A percentile compares a stretch with the other conserved stretches of the same genome.
phyloP scores from a whole-genome alignment of 1,140 invertebrate species.

The Lordiphosa clarofinis region DNA sequence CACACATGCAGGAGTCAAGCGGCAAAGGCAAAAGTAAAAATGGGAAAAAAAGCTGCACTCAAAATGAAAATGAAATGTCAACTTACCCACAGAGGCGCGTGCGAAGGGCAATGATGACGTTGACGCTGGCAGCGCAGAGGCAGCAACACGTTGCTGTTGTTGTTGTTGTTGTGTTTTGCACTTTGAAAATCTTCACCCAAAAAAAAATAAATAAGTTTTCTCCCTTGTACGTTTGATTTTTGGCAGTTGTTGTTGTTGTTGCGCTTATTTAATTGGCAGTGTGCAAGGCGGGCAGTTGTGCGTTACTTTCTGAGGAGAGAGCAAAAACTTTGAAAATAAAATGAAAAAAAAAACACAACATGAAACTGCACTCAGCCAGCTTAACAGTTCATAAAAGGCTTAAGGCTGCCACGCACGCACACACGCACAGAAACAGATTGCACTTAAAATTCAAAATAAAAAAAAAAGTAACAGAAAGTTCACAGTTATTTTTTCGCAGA shows the following conservation, averaged over 20 bases:
- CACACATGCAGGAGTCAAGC: constrained; percentile 15
- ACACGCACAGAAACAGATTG: no score
- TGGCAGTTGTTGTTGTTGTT: constrained; percentile 7
- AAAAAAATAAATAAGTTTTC: constrained; percentile 10
- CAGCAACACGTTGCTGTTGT: constrained; percentile 43
- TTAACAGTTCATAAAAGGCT: neutral
- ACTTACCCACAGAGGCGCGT: constrained; percentile 59
- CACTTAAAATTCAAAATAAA: neutral
- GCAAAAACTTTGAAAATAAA: no score
- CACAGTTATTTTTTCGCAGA: no score
- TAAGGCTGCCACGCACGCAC: no score
- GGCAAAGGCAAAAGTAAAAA: constrained; percentile 20
- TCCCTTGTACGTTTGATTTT: neutral
- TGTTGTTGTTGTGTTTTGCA: constrained; percentile 9
- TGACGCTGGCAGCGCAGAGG: constrained; percentile 22
- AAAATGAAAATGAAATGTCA: constrained; percentile 66
- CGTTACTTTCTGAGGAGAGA: constrained; percentile 8
- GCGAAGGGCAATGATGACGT: constrained; percentile 46
- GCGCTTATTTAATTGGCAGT: constrained; percentile 7
- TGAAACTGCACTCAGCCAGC: neutral
- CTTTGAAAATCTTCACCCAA: constrained; percentile 5
- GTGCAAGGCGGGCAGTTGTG: no score
- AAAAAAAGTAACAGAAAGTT: constrained; percentile 10
- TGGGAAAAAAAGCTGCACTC: constrained; percentile 41
- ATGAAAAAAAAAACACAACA: constrained; percentile 5